These are phyloP conservation scores for Melitaea cinxia DNA, from an alignment of 1,140 invertebrate genomes.

Conservation along the genomic window DNA sequence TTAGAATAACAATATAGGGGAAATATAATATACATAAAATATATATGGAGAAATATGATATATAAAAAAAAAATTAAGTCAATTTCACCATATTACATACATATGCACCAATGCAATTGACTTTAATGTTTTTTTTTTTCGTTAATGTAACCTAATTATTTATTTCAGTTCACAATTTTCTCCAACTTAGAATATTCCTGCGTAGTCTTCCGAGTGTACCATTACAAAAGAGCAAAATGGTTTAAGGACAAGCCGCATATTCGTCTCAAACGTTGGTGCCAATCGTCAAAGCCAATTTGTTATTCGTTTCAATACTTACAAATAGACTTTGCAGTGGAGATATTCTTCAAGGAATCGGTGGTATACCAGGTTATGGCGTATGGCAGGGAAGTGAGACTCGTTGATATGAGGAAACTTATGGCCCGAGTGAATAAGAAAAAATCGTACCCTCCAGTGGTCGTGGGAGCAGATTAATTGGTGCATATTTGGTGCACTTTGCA, in stretches of 20 bases:
- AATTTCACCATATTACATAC: too few relatives aligned
- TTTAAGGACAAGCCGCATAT: conserved; percentile 21
- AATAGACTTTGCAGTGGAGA: conserved; percentile 36
- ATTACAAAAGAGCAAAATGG: background rate
- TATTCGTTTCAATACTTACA: conserved; percentile 21
- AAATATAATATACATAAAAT: too few relatives aligned
- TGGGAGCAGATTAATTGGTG: background rate
- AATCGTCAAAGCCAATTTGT: conserved; percentile 15
- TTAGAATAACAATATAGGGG: too few relatives aligned
- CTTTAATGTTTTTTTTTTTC: too few relatives aligned
- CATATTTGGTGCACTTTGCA: background rate
- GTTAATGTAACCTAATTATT: background rate
- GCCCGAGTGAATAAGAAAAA: conserved; percentile 9
- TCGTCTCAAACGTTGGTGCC: conserved; percentile 25
- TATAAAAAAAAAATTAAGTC: too few relatives aligned
- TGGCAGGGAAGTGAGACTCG: background rate
- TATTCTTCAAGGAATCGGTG: conserved; percentile 24
- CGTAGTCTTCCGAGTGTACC: conserved; percentile 21
- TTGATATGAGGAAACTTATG: conserved; percentile 16
- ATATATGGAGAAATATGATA: too few relatives aligned
- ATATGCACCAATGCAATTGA: too few relatives aligned
- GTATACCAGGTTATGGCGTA: conserved; percentile 15
- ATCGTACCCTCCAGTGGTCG: background rate
- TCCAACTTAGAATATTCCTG: conserved; percentile 35
- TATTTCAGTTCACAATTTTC: conserved; percentile 37